These are phyloP conservation scores for Musca vetustissima DNA, from an alignment of 1,140 invertebrate species.

Conservation along the genomic window DNA sequence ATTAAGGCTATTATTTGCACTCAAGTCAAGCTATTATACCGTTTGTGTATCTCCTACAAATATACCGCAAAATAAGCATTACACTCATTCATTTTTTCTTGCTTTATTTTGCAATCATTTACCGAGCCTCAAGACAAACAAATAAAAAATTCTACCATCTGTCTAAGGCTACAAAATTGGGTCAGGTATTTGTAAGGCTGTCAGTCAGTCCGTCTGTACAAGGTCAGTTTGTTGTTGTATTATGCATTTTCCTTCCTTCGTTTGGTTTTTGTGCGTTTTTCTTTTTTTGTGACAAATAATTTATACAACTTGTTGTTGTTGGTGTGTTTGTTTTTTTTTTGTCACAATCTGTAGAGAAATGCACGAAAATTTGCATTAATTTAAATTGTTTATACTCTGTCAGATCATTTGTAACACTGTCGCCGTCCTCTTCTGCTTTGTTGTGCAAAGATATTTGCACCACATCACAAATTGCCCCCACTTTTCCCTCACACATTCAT, in stretches of 20 bases:
- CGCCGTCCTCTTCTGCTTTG: not conserved
- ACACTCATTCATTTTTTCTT: no score
- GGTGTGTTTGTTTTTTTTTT: not conserved
- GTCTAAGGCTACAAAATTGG: not conserved
- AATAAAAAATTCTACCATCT: not conserved
- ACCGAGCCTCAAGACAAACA: not conserved
- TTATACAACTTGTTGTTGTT: not conserved
- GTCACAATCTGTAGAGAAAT: not conserved
- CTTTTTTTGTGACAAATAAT: not conserved
- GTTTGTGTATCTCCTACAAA: no score
- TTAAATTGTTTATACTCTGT: slow-evolving; percentile 5
- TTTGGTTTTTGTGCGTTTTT: not conserved
- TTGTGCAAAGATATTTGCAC: not conserved
- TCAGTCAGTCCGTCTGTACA: slow-evolving; percentile 6
- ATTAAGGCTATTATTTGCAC: no score
- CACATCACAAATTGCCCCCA: not conserved
- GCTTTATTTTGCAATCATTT: no score
- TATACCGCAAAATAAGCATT: no score
- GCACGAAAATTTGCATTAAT: slow-evolving; percentile 11
- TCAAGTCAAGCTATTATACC: no score
- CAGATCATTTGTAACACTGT: not conserved
- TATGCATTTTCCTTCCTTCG: not conserved
- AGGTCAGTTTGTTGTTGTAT: slow-evolving; percentile 4
- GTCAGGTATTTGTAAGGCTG: slow-evolving; percentile 13
- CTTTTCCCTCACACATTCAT: no score